Conservation (phyloP, 2,888 invertebrate species). For the Achlya flavicornis region DNA sequence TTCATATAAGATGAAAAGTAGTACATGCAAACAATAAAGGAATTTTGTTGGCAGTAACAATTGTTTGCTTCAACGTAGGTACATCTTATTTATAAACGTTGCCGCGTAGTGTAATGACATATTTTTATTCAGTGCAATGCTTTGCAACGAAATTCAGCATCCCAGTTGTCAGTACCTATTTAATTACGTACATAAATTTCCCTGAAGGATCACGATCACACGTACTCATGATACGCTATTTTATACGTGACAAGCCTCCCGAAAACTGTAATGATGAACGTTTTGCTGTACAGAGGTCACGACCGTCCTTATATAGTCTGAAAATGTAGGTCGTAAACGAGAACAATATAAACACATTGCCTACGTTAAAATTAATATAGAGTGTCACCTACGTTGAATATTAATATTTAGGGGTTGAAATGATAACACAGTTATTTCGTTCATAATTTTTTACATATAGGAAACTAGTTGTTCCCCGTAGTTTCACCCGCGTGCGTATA, state of each 20-base stretch:
- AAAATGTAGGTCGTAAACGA: not conserved
- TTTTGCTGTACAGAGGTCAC: conserved; percentile 5
- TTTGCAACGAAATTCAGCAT: not conserved
- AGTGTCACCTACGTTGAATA: conserved; percentile 1
- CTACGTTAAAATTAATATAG: not conserved
- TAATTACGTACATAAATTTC: conserved; percentile 18
- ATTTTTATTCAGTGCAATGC: no score
- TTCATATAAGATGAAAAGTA: no score
- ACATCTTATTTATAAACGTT: no score
- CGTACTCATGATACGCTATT: conserved; percentile 9
- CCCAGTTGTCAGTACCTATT: not conserved
- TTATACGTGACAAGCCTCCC: conserved; percentile 11
- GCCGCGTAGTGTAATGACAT: no score
- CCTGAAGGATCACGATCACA: conserved; percentile 10
- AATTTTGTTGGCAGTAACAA: no score
- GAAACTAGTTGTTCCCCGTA: no score
- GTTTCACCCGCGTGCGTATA: no score
- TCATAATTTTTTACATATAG: no score
- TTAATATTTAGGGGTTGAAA: not conserved
- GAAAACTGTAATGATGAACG: conserved; percentile 4
- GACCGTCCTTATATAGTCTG: not conserved
- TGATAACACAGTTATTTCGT: not conserved
- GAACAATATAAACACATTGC: not conserved
- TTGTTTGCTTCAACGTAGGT: no score
- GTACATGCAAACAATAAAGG: no score